Base-by-base conservation (phyloP, 92 coral and sea anemone species). In the Muricea muricata region DNA sequence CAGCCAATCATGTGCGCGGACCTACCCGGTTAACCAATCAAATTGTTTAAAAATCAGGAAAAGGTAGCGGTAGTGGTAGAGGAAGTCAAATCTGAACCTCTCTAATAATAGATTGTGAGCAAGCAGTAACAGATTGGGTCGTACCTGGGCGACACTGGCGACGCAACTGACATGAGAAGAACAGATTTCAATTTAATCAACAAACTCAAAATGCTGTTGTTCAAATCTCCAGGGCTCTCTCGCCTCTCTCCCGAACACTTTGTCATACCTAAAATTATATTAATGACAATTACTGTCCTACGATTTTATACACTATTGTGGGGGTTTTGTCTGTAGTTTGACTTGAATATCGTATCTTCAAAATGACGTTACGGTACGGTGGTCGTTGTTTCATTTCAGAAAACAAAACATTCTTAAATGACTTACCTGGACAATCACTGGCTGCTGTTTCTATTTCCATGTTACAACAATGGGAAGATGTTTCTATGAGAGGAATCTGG, bases 191-290 rank as follows among this genome's bases (percentile, higher is more conserved):
- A 83, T 73, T 96, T 96, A 60, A 92, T 86, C 85, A 96, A 41
- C 76, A 96, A 73, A 87, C 94, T 90, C 79, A 96, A 71, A 55
- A 96, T 92, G 41, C 99, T 93, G 74, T 96, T 89, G 72, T 93
- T 81, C 37, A 93, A 75, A 80, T 92, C 93, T 56, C 86, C 84
- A 42, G 73, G 76, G 32, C 63, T 55, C 67, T 40, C 79, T 1
- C 70, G 13, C 2, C 65, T 55, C n/a, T 67, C 82, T 23, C 81
- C 71, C 29, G 83, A 55, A 78, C 28, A 21, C 0, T 28, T 58
- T 12, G 34, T 15, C 17, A 29, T 13, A 26, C 24, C 83, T 78
- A 57, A 17, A 78, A 57, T n/a, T 4, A 78, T n/a, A 9, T 20
- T 1, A 29, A 77, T 3, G n/a, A 77, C 1, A 54, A 18, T 33